A percentile compares a stretch with the other conserved stretches of the same genome.
phyloP scores from a whole-genome alignment of 2,113 vertebrate genomes.

The Ariopsis seemanni region DNA sequence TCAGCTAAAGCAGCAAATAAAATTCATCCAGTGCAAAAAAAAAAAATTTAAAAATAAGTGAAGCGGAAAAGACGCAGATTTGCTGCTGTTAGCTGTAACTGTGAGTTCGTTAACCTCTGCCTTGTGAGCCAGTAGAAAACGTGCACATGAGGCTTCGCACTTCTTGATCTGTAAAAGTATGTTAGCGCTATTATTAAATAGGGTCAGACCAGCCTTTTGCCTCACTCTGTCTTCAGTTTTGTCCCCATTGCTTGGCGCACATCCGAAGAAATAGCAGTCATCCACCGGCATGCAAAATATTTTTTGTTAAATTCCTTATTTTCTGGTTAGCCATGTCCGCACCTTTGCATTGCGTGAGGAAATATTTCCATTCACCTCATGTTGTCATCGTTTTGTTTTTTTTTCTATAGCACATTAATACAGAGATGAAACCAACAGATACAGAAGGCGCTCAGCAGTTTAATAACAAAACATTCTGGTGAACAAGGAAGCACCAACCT shows the following conservation, averaged over 20 bases:
- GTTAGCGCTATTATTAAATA: background rate
- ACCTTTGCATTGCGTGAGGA: background rate
- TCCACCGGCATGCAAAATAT: background rate
- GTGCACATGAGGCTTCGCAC: too few species aligned
- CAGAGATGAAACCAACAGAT: background rate
- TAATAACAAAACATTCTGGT: background rate
- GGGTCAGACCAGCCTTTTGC: background rate
- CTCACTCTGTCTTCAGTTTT: background rate
- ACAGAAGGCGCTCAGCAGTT: background rate
- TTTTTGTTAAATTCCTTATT: background rate
- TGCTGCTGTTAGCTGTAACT: background rate
- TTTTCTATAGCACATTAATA: background rate
- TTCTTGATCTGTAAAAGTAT: background rate
- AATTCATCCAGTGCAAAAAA: background rate
- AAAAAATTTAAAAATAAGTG: background rate
- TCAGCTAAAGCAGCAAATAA: background rate
- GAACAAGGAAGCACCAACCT: background rate
- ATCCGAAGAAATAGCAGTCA: background rate
- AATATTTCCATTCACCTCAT: background rate
- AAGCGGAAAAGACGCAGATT: background rate
- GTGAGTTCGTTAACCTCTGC: too few species aligned
- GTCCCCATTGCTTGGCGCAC: background rate
- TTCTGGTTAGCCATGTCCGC: background rate
- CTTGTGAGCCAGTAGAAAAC: background rate
- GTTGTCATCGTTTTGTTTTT: background rate